phyloP scores from a whole-genome alignment of 2,113 vertebrate species.

The Alectura lathami region DNA sequence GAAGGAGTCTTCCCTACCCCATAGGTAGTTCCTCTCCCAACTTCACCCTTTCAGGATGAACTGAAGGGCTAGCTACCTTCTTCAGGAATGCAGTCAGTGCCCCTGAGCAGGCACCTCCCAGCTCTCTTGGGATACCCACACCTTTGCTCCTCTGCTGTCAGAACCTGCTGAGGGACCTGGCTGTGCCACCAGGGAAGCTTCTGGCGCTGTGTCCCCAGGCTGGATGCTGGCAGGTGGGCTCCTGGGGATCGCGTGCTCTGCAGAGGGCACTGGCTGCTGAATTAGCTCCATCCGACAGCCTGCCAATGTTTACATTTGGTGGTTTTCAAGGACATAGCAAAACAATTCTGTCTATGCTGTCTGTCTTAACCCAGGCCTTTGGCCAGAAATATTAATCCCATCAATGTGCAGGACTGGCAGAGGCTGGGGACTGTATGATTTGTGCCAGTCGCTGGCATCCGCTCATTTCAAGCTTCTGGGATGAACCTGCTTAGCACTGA shows the following conservation, averaged over 20 bases:
- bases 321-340: background rate
- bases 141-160: background rate
- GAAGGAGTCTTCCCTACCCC: background rate
- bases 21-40: background rate
- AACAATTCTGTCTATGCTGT: background rate
- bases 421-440: constrained; percentile 21
- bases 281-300: background rate
- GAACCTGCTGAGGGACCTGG: background rate
- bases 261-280: background rate
- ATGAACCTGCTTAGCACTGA: constrained; percentile 11
- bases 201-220: background rate
- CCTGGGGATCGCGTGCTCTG: background rate
- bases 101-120: background rate
- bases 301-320: background rate
- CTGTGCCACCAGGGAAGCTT: background rate
- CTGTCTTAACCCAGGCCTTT: constrained; percentile 13
- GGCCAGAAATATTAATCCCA: constrained; percentile 32
- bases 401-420: background rate
- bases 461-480: constrained; percentile 51
- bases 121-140: fast-evolving
- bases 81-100: background rate
- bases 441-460: constrained; percentile 19
- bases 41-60: background rate
- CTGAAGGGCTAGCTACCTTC: background rate
- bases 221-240: background rate